Conservation (phyloP, 2,888 invertebrate species). For the Tipula confusa region DNA sequence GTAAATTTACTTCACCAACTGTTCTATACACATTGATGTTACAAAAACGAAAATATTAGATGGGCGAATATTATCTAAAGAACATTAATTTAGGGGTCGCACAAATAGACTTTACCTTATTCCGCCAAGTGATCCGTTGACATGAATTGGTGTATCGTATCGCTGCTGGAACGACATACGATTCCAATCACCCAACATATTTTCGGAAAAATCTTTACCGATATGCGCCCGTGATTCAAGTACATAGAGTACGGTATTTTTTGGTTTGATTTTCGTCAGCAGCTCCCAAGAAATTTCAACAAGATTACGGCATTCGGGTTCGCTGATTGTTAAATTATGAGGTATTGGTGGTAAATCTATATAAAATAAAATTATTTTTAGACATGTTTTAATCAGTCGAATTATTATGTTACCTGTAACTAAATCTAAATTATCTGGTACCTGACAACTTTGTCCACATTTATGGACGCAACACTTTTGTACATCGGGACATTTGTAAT, state of each 20-base stretch:
- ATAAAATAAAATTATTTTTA: constrained; percentile 37
- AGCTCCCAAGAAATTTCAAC: constrained; percentile 35
- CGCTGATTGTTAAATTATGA: constrained; percentile 53
- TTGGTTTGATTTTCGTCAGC: constrained; percentile 31
- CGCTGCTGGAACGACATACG: constrained; percentile 45
- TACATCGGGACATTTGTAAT: constrained; percentile 64
- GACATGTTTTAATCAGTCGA: constrained; percentile 41
- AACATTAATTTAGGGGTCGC: background rate
- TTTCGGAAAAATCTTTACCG: constrained; percentile 61
- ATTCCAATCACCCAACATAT: constrained; percentile 62
- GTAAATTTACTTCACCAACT: constrained; percentile 45
- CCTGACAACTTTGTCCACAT: constrained; percentile 66
- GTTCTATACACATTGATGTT: constrained; percentile 37
- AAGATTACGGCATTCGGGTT: constrained; percentile 37
- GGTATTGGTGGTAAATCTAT: constrained; percentile 62
- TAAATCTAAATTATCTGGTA: constrained; percentile 57
- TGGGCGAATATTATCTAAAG: background rate
- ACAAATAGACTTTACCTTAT: constrained; percentile 21
- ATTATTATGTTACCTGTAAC: constrained; percentile 39
- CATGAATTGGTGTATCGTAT: background rate
- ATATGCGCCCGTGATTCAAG: constrained; percentile 68
- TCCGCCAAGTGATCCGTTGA: background rate
- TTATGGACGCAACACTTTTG: constrained; percentile 65
- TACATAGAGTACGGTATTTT: constrained; percentile 52
- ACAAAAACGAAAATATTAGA: constrained; percentile 33